phyloP scores from a whole-genome alignment of 1,140 invertebrate species.

The Lepidotrigona ventralis region DNA sequence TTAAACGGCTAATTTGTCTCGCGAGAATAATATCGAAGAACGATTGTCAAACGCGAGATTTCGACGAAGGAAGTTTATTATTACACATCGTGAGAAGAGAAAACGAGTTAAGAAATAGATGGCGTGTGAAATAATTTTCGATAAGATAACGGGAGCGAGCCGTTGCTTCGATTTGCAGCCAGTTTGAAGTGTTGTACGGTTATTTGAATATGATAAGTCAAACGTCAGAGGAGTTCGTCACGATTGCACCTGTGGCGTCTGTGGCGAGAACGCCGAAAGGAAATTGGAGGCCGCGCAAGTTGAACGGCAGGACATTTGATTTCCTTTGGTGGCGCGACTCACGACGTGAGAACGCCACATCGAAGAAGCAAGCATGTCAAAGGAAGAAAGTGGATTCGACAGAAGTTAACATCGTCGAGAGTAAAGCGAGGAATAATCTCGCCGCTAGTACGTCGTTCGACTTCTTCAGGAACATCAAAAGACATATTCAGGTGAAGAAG shows the following conservation, averaged over 20 bases:
- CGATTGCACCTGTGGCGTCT: slow-evolving; percentile 1
- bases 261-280: slow-evolving; percentile 12
- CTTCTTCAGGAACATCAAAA: slow-evolving; percentile 64
- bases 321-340: slow-evolving; percentile 45
- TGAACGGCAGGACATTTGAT: slow-evolving; percentile 9
- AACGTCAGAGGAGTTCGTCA: slow-evolving; percentile 34
- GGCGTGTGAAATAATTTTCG: slow-evolving; percentile 42
- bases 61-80: neutral
- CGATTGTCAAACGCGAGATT: neutral
- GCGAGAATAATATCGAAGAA: neutral
- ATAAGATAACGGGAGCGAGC: slow-evolving; percentile 34
- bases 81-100: neutral
- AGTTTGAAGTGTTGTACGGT: slow-evolving; percentile 20
- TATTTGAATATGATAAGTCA: slow-evolving; percentile 51
- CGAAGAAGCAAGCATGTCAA: slow-evolving; percentile 16
- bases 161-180: slow-evolving; percentile 9
- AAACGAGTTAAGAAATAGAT: slow-evolving; percentile 40
- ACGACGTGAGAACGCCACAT: neutral
- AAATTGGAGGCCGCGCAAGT: neutral
- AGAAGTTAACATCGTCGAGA: slow-evolving; percentile 28
- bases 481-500: slow-evolving; percentile 53
- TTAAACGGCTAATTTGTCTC: slow-evolving; percentile 1
- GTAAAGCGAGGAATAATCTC: slow-evolving; percentile 12
- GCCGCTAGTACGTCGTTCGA: slow-evolving; percentile 24
- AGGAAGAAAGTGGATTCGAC: slow-evolving; percentile 27